Evolutionary conservation across 2,888 invertebrate genomes (phyloP), one percentile per base, ranked within the genome.

Genomic region (Cerceris rybyensis): DNA sequence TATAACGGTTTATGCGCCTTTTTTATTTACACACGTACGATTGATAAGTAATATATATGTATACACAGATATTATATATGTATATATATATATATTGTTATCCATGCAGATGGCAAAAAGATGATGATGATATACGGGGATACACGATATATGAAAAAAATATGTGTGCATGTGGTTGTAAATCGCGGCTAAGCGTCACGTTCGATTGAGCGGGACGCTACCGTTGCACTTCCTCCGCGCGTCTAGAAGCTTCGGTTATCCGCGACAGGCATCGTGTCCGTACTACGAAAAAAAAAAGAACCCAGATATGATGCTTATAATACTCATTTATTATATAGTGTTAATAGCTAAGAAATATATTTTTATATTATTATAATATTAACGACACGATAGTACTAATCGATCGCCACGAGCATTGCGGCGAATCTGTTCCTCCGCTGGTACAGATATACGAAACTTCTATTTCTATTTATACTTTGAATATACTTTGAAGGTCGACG

Each of bases 331-430:
- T 92, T 91, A 91, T 28, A 28, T 92, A 92, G 92, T 92, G 92
- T 92, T 92, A 92, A 92, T 88, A 73, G 89, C 91, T 92, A 92
- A 92, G 90, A 92, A 92, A 91, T 92, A 92, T 92, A 92, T 92
- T 92, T 92, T 92, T 92, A 90, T 92, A 92, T 92, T 90, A 92
- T 90, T 91, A 91, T 91, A 91, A 91, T 89, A 85, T 87, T 86
- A 85, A 65, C 70, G 70, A 71, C 69, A 79, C 82, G 76, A 84
- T 82, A 90, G 87, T 87, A 87, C 86, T 88, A 89, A 88, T 86
- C 78, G 87, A 85, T 88, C 85, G 88, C 75, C 59, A 71, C 76
- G 72, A 58, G 85, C 84, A 79, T 78, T 87, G 87, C 85, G 81
- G 83, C 85, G 83, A 82, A 82, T 88, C 85, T 87, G 81, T 86